Base-by-base conservation (phyloP, 92 coral and sea anemone species). In the Parazoanthus darwini region DNA sequence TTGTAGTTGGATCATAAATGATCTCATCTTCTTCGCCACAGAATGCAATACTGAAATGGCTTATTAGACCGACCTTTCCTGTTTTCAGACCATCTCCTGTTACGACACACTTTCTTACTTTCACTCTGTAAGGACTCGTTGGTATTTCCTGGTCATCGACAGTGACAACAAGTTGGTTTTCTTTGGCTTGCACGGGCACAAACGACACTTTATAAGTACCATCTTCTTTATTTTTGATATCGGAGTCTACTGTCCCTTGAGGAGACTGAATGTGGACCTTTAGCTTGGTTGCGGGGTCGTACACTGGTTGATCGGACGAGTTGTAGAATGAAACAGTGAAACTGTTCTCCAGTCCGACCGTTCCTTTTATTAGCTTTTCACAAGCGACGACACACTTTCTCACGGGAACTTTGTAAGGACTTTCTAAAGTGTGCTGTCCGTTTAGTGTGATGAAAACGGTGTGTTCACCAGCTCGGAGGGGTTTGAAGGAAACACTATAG, bases 331-430 rank as follows among this genome's bases (percentile, higher is more conserved):
- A 71, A 36, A 84, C 78, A 46, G 43, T 35, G 56, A 84, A 84
- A 84, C 67, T 84, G 26, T 84, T 84, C 39, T 84, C 87, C n/a
- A 84, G 36, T 29, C 87, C 87, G 56, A 84, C 87, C 26, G 87
- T 84, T 70, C 87, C 87, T 73, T 84, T 84, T 0, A 84, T 71
- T 6, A 84, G 22, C 20, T 84, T 84, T 18, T 71, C 87, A 72
- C 87, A 84, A 13, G 79, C 66, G 2, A 72, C 87, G 33, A 72
- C 87, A 44, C 87, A 84, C 39, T 72, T 51, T 22, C 87, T 84
- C 44, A 84, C 87, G 13, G 78, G 87, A 8, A 84, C 67, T 43
- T 51, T 84, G 59, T 84, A 84, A 25, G 87, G 87, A n/a, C 87
- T 84, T 44, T 84, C 87, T 37, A 71, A 33, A 6, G 87, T 84